phyloP scores from a whole-genome alignment of 64 coral and sea anemone genomes.

The Porites australiensis region DNA sequence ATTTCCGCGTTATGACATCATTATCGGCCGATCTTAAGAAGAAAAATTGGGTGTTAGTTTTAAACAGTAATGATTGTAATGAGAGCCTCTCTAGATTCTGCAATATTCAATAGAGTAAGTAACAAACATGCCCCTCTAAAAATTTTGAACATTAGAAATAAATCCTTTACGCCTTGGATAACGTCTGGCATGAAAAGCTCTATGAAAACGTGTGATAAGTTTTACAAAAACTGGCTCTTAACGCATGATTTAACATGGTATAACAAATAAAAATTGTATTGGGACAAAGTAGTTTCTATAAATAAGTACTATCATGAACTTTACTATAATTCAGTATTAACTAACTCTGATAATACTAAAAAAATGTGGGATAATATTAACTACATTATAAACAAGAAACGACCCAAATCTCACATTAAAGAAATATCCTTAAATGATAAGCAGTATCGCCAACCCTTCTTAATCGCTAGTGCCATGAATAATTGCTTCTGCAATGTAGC shows the following conservation, averaged over 20 bases:
- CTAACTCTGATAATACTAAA: conserved; percentile 51
- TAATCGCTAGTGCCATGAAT: not conserved
- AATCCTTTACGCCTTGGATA: too few species aligned
- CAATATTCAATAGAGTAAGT: too few species aligned
- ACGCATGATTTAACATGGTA: not conserved
- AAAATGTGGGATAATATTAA: conserved; percentile 73
- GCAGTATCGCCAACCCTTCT: conserved; percentile 2
- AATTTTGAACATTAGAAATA: too few species aligned
- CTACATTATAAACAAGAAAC: conserved; percentile 57
- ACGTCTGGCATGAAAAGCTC: too few species aligned
- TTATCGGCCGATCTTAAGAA: too few species aligned
- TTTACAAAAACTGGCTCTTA: too few species aligned
- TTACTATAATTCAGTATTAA: conserved; percentile 58
- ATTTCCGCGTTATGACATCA: too few species aligned
- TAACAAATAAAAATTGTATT: conserved; percentile 14
- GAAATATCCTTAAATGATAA: conserved; percentile 5
- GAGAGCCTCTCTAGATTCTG: too few species aligned
- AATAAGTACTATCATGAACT: conserved; percentile 64
- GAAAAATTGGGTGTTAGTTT: too few species aligned
- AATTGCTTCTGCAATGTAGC: not conserved
- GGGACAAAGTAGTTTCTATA: conserved; percentile 52
- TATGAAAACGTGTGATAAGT: too few species aligned
- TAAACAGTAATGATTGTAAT: too few species aligned
- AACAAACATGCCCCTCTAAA: too few species aligned
- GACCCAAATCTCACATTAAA: not conserved